Conservation (phyloP, 2,113 vertebrate genomes). For the Myotis lucifugus region DNA sequence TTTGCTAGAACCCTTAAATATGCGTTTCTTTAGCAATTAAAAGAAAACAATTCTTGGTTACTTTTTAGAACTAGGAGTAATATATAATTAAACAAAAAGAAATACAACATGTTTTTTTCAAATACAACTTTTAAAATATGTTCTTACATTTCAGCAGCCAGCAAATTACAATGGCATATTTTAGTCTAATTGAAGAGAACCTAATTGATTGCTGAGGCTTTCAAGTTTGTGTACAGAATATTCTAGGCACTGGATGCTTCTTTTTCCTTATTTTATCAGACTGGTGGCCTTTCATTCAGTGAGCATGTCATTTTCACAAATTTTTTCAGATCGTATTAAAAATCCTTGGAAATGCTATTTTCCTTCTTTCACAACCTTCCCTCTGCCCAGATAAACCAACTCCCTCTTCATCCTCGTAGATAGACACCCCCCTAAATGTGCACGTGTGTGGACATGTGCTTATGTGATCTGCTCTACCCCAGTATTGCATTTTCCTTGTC, state of each 20-base stretch:
- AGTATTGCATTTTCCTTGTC: not conserved
- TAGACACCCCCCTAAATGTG: not conserved
- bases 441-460: not conserved
- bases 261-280: not conserved
- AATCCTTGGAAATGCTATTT: not conserved
- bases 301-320: not conserved
- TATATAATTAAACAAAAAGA: not conserved
- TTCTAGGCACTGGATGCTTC: not conserved
- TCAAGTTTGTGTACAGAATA: not conserved
- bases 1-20: conserved; percentile 25
- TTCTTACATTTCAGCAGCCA: not conserved
- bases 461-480: no score
- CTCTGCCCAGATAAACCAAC: not conserved
- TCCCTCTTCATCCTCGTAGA: not conserved
- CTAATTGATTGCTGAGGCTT: not conserved
- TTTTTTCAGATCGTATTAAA: not conserved
- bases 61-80: conserved; percentile 8
- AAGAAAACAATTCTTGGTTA: not conserved
- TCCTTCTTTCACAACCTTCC: not conserved
- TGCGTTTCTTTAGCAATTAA: conserved; percentile 7
- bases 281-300: not conserved
- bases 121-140: not conserved
- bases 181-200: not conserved
- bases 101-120: not conserved
- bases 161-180: not conserved